These are phyloP conservation scores for Eospalax fontanierii DNA, from an alignment of 2,797 vertebrate species.

Conservation along the genomic window DNA sequence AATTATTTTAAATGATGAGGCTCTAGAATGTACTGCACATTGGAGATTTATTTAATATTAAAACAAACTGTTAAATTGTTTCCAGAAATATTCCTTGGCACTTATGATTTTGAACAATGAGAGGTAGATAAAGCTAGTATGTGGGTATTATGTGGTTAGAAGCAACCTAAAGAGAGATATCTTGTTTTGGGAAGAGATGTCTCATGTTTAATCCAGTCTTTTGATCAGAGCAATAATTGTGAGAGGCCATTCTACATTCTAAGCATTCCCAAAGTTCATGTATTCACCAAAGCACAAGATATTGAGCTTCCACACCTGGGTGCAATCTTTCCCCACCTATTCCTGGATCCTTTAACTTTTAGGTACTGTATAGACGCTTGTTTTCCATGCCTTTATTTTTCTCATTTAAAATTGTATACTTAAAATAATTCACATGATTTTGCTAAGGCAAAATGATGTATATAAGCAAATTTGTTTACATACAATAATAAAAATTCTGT, in stretches of 20 bases:
- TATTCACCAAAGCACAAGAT: neutral
- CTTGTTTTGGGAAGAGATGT: slow-evolving; percentile 7
- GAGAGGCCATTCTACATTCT: neutral
- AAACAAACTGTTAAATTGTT: slow-evolving; percentile 63
- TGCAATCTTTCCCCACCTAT: neutral
- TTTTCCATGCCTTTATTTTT: neutral
- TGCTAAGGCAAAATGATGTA: neutral
- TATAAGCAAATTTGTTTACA: neutral
- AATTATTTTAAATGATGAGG: slow-evolving; percentile 43
- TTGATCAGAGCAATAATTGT: neutral
- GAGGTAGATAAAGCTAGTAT: neutral
- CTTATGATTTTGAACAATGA: slow-evolving; percentile 33
- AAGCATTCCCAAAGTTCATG: neutral
- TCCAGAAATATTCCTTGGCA: slow-evolving; percentile 50
- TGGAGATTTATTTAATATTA: slow-evolving; percentile 56
- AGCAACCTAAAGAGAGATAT: neutral
- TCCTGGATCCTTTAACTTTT: neutral
- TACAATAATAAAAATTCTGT: neutral
- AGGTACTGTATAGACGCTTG: neutral
- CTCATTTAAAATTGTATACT: neutral
- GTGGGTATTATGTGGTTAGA: slow-evolving; percentile 14
- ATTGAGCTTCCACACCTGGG: neutral
- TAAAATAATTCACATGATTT: neutral
- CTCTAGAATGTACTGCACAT: slow-evolving; percentile 28
- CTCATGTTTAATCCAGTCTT: neutral